Evolutionary conservation across 2,113 vertebrate genomes (phyloP), one percentile per base, ranked within the genome.

Genomic region (Urocynchramus pylzowi): DNA sequence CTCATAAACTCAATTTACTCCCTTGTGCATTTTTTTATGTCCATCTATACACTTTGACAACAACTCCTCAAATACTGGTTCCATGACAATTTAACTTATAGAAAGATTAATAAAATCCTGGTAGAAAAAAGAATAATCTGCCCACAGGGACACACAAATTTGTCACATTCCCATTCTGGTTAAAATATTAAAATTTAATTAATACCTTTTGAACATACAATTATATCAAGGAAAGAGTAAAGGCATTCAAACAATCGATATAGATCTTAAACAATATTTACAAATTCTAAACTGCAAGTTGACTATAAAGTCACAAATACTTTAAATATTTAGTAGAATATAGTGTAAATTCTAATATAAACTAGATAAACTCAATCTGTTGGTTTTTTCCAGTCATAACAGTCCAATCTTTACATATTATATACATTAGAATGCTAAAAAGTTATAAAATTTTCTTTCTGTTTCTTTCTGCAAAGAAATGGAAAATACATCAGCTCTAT

Each of bases 151-250:
- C 11, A 91, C 10, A 80, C 6, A 91, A 54, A 87, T 45, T 86
- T 63, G 82, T 59, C 56, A 90, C 24, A 68, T 64, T 71, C 83
- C 3, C 14, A 77, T 86, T 94, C 91, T 84, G 68, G 50, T 89
- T 98, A 98, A 97, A 98, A 97, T 97, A 97, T 73, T 94, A 86
- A 80, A 97, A 93, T 97, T 98, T 97, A 97, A 97, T 98, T 97
- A 96, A 97, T 94, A 97, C 26, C 39, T 97, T 96, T 90, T 69
- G 73, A 94, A 96, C 64, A 97, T 91, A 94, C 60, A 96, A 68
- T 92, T 95, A 97, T 96, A 67, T 85, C 65, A 96, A 96, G 70
- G 79, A 91, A 97, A 95, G 83, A 93, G n/a, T 83, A 97, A 97
- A 97, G 73, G 54, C 91, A 96, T 96, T 90, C 91, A 92, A 96